Percentiles rank a stretch among this genome's conserved stretches.
Conservation (phyloP, 2,888 invertebrate genomes). For the Spilosoma lubricipeda region DNA sequence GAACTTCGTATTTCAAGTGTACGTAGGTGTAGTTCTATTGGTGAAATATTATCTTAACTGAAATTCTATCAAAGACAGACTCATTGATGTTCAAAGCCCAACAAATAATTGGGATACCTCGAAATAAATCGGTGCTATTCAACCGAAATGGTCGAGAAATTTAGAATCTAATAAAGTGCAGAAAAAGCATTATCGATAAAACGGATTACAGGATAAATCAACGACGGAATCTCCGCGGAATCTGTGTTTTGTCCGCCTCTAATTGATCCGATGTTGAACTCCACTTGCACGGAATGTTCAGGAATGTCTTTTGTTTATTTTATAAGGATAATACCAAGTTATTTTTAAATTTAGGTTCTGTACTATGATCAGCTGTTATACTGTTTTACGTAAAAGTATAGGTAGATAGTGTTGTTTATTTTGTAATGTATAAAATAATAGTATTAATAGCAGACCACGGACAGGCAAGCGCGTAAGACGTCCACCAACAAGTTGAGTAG, state of each 20-base stretch:
- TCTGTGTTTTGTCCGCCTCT: conserved; percentile 39
- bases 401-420: too few relatives aligned
- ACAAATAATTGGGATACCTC: conserved; percentile 15
- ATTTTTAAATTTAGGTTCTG: not conserved
- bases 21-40: not conserved
- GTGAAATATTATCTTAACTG: not conserved
- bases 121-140: conserved; percentile 31
- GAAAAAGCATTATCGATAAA: conserved; percentile 43
- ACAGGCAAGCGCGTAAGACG: not conserved
- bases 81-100: conserved; percentile 11
- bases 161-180: conserved; percentile 40
- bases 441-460: not conserved
- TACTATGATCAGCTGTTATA: not conserved
- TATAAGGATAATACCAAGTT: conserved; percentile 24
- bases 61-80: conserved; percentile 8
- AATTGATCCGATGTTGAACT: conserved; percentile 47
- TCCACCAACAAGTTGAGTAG: too few relatives aligned
- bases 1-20: not conserved
- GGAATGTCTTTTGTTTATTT: conserved; percentile 45
- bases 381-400: not conserved
- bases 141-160: conserved; percentile 21
- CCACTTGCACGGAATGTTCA: conserved; percentile 35
- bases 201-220: conserved; percentile 47
- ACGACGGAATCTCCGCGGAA: conserved; percentile 32
- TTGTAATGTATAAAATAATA: too few relatives aligned